Evolutionary conservation across 2,888 invertebrate species (phyloP), one percentile per base, ranked within the genome.

Genomic region (Rhingia campestris): DNA sequence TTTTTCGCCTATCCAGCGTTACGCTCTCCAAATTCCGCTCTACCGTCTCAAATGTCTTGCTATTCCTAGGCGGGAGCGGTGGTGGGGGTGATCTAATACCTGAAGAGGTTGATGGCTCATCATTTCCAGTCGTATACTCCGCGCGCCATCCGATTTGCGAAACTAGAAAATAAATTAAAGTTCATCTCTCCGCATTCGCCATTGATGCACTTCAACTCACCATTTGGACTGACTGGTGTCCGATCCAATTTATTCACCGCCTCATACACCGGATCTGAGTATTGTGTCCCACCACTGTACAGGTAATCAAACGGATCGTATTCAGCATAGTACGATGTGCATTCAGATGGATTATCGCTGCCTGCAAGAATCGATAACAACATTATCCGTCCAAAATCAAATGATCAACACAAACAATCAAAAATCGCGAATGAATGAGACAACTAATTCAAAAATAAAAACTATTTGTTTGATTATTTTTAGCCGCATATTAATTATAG

Each of bases 301-400:
- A 95, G 93, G 89, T 95, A 95, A 89, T 95, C 95, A 88, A 95
- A 95, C n/a, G 95, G 95, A 91, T 96, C 95, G 88, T 95, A 95
- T 81, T 95, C 94, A 88, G 95, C 95, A 88, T 96, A 95, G 86
- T 95, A 94, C 64, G 94, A 95, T 76, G 93, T 92, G 87, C 93
- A 93, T 86, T 94, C 93, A 30, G 94, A 94, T 86, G 92, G 92
- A 77, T 92, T 89, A 87, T 93, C 93, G 87, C 92, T 93, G 88
- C 93, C 93, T 89, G 89, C 89, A 91, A 91, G 89, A 90, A 91
- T 86, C 87, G 90, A 90, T 87, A 89, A 88, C 88, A 90, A 22
- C 22, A 22, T 22, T 86, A 70, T 82, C 64, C 41, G 14, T 6
- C 56, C 53, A 63, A 43, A 43, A 7, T 77, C 56, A 63, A 45